Evolutionary conservation across 2,113 vertebrate species (phyloP).

Genomic region (Neofelis nebulosa): DNA sequence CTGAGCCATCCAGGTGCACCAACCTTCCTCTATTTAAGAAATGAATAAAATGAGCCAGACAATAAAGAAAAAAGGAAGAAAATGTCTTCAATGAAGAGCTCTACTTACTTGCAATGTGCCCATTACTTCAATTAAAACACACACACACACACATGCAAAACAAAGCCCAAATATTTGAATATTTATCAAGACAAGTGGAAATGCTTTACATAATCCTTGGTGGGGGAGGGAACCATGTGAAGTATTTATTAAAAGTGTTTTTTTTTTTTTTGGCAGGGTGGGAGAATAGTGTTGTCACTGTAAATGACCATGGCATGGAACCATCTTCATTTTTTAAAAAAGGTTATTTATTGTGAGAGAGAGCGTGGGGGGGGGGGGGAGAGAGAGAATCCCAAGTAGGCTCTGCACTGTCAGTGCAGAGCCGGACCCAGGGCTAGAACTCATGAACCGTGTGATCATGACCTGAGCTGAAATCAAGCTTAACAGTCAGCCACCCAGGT

Average conservation of each 20-base stretch:
- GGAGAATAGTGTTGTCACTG: not conserved
- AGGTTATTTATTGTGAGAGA: too few species aligned
- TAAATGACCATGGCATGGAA: not conserved
- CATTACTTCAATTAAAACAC: not conserved
- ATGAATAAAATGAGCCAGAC: not conserved
- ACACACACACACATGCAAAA: not conserved
- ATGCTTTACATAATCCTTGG: not conserved
- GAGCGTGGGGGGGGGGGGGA: too few species aligned
- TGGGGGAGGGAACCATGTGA: not conserved
- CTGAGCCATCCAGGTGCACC: too few species aligned
- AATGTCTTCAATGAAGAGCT: not conserved
- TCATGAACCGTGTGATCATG: too few species aligned
- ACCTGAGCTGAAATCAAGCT: too few species aligned
- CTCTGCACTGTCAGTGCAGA: too few species aligned
- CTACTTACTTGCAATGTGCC: not conserved
- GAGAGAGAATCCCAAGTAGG: too few species aligned
- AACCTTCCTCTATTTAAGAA: not conserved
- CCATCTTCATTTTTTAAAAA: not conserved
- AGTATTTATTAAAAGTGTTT: conserved; percentile 17
- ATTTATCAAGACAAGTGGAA: conserved; percentile 30
- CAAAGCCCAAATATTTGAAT: not conserved
- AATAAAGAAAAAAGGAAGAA: not conserved
- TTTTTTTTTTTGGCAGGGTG: not conserved
- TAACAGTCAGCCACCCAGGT: too few species aligned
- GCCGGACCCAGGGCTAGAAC: too few species aligned